Base-by-base conservation (phyloP, 2,888 invertebrate genomes). In the Alsophila aescularia region DNA sequence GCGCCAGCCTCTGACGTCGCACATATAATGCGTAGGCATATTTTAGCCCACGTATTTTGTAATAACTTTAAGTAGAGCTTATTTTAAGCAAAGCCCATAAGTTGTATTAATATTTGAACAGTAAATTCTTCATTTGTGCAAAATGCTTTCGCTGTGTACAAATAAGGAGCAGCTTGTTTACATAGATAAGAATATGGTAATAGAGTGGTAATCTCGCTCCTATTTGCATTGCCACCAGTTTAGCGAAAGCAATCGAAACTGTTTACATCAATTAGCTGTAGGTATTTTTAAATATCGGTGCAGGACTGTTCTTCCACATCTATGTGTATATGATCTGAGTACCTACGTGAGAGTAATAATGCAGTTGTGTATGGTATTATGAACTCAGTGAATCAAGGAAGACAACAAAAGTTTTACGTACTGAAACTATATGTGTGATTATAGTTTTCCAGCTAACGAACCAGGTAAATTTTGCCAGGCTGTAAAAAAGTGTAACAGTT, bases 401-500 rank as follows among this genome's bases (percentile, higher is more conserved):
- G 21, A 21, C 21, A 21, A 6, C 21, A 21, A 21, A 21, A 3
- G 6, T 21, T 21, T 21, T 5, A 29, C n/a, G n/a, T n/a, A n/a
- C n/a, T n/a, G n/a, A n/a, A n/a, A n/a, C n/a, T n/a, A 14, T 45
- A 39, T 37, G 57, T 32, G 52, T 57, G 24, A 5, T 45, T 61
- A 64, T 69, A 58, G 58, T 56, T 62, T 67, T 62, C 62, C 62
- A 48, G 51, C 55, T 58, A 63, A 62, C 60, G 63, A 61, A 72
- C 12, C 39, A 40, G 52, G 72, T 61, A 51, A 69, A 75, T 75
- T 77, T 75, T 68, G 70, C 70, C 70, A 71, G 66, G 66, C 72
- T 59, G 65, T 67, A 75, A 82, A 82, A 80, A 83, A 81, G 66
- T 81, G 82, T 82, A 78, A 81, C 79, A 81, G 78, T 83, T 84